Evolutionary conservation across 2,797 vertebrate species (phyloP).

Genomic region (Pantherophis vulpinus): DNA sequence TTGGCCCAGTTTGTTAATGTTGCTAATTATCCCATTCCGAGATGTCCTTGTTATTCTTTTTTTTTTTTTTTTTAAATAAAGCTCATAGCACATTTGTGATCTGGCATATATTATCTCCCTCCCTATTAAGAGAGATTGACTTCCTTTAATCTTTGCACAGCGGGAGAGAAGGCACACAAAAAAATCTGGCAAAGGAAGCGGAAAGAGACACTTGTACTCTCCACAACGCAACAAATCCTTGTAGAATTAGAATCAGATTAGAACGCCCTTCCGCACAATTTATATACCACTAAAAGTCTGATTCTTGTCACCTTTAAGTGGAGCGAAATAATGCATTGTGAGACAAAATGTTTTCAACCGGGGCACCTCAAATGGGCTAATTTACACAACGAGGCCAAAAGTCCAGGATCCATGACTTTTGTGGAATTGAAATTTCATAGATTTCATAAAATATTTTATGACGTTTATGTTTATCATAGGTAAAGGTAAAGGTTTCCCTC

Average conservation of each 20-base stretch:
- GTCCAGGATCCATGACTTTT: neutral
- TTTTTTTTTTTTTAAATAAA: neutral
- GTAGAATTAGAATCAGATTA: neutral
- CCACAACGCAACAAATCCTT: neutral
- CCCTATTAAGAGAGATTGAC: conserved; percentile 14
- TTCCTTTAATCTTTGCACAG: conserved; percentile 13
- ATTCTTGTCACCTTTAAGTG: neutral
- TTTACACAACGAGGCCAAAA: neutral
- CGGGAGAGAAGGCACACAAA: neutral
- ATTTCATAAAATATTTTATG: neutral
- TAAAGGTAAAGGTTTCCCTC: neutral
- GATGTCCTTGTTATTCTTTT: conserved; percentile 21
- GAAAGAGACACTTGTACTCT: neutral
- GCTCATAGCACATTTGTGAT: neutral
- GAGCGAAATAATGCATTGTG: neutral
- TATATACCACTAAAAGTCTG: neutral
- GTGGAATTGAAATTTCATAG: neutral
- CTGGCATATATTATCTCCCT: conserved; percentile 23
- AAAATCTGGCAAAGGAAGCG: neutral
- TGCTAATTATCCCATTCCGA: conserved; percentile 42
- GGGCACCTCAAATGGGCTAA: neutral
- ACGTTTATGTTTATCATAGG: neutral
- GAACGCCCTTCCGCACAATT: neutral
- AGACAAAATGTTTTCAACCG: neutral
- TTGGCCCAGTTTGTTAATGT: conserved; percentile 33